Evolutionary conservation across 2,888 invertebrate species (phyloP), one percentile per base, ranked within the genome.

Genomic region (Beris morrisii): DNA sequence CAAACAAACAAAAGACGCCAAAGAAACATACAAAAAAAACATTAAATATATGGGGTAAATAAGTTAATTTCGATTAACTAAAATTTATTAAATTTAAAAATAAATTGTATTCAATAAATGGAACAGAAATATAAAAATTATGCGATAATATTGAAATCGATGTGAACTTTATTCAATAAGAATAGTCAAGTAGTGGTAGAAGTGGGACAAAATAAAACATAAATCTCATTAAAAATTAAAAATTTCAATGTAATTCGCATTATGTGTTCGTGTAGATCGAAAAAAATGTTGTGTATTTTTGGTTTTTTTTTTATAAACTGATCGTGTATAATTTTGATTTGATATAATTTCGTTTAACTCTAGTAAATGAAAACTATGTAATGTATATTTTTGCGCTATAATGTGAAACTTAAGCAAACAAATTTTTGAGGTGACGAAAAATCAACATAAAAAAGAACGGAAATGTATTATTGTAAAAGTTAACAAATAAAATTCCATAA

Each of bases 401-500:
- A 13, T 59, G 45, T 59, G n/a, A 59, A 11, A 59, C 30, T 7
- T 48, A 9, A 31, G 13, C 46, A 30, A 59, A 11, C 48, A 30
- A 59, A 46, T 44, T 48, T 59, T 7, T 61, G 61, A 50, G 12
- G 61, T 61, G 61, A 61, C 50, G 61, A 50, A 52, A 50, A 50
- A 43, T 61, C 50, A 61, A 61, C 50, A 30, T 15, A 6, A 1
- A 15, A 50, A 43, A 15, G 46, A 48, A 22, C 38, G 38, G 38
- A 38, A 38, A 38, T 38, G 38, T 38, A 38, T 38, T 52, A 61
- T 52, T 61, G 61, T 50, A 61, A 61, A 22, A 61, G 52, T 61
- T 61, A 50, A 61, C 50, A 61, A 61, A 61, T 61, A 61, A 61
- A 46, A 59, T 31, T 48, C 31, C 11, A 57, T 38, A 30, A 57